These are phyloP conservation scores for Drosophila pseudotalamancana DNA, from an alignment of 2,888 invertebrate species.

Conservation along the genomic window DNA sequence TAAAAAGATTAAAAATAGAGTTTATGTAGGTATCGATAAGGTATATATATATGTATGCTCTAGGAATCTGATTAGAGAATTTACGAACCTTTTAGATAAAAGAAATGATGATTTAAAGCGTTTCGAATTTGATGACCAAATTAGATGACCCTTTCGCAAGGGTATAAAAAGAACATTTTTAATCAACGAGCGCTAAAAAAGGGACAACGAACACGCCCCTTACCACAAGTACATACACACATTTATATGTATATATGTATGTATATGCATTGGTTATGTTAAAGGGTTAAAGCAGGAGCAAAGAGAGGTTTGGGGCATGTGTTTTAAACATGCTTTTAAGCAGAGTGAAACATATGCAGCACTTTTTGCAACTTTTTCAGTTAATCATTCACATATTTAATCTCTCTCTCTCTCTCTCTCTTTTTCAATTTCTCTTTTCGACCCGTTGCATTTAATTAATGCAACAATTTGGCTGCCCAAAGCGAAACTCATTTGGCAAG, in stretches of 20 bases:
- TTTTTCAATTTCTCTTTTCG: neutral
- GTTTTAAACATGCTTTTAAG: conserved; percentile 29
- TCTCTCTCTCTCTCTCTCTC: neutral
- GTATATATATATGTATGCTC: too few species aligned
- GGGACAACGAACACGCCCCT: conserved; percentile 13
- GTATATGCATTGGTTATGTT: too few species aligned
- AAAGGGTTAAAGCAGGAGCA: neutral
- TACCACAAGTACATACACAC: conserved; percentile 13
- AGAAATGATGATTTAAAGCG: too few species aligned
- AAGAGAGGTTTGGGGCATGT: neutral
- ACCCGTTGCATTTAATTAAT: conserved; percentile 56
- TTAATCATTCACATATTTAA: conserved; percentile 39
- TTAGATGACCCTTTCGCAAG: neutral
- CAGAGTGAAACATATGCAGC: conserved; percentile 33
- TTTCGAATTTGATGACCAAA: neutral
- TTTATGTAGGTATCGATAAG: too few species aligned
- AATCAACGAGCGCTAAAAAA: conserved; percentile 42
- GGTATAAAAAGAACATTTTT: conserved; percentile 42
- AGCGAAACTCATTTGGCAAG: conserved; percentile 58
- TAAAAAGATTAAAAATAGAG: too few species aligned
- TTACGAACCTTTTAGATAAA: too few species aligned
- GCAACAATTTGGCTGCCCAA: conserved; percentile 39
- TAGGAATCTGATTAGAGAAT: too few species aligned
- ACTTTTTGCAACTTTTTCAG: conserved; percentile 35
- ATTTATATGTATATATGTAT: neutral